A percentile compares a stretch with the other conserved stretches of the same genome.
phyloP scores from a whole-genome alignment of 2,113 vertebrate species.

The Gracilinanus agilis region DNA sequence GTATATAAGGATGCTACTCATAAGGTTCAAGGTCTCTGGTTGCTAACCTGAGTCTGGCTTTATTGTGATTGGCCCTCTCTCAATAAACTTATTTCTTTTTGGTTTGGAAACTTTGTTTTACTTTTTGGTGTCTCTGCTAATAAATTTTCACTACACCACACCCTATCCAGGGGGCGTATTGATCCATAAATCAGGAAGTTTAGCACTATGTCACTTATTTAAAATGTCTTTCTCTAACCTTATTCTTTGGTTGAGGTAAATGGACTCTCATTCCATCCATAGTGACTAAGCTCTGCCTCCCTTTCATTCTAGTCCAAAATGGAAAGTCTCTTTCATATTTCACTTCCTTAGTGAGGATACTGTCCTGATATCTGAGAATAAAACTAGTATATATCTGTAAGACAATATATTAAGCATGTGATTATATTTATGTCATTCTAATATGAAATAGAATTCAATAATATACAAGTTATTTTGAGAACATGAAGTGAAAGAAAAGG shows the following conservation, averaged over 20 bases:
- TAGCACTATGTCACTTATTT: neutral
- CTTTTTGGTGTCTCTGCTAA: no score
- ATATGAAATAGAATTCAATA: neutral
- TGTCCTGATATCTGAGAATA: neutral
- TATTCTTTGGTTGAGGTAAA: neutral
- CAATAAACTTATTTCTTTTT: no score
- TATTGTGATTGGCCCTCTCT: no score
- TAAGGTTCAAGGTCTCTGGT: no score
- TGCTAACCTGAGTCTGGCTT: no score
- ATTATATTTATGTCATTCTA: neutral
- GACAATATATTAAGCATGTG: neutral
- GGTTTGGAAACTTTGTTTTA: no score
- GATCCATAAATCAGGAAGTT: neutral
- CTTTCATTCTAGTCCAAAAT: neutral
- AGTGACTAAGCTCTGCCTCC: neutral
- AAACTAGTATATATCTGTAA: neutral
- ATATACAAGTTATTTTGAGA: neutral
- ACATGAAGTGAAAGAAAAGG: fast-evolving
- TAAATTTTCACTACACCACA: neutral
- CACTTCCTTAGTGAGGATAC: neutral
- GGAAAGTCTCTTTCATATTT: neutral
- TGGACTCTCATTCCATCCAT: neutral
- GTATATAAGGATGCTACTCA: no score
- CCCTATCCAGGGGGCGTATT: neutral
- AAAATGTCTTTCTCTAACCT: neutral